Evolutionary conservation across 1,140 invertebrate species (phyloP).

Genomic region (Cepaea nemoralis): DNA sequence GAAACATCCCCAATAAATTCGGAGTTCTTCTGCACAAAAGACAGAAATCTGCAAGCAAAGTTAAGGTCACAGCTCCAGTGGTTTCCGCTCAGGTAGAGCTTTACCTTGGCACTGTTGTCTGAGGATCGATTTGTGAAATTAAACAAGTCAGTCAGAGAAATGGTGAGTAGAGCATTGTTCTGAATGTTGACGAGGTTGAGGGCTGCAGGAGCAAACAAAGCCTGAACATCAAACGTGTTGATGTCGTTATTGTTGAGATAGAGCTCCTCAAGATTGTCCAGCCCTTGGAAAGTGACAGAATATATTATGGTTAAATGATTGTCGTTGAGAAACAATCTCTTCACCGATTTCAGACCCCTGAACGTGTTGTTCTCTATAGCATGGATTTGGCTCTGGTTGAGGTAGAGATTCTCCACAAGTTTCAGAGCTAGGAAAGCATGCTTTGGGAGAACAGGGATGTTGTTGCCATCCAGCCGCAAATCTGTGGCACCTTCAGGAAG

Average conservation of each 20-base stretch:
- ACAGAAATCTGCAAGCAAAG: conserved; percentile 43
- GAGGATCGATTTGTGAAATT: background rate
- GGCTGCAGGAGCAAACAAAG: conserved; percentile 40
- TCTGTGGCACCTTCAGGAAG: conserved; percentile 51
- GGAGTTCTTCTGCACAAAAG: conserved; percentile 40
- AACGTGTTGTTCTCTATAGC: conserved; percentile 53
- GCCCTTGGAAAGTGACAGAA: conserved; percentile 42
- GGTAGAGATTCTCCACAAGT: conserved; percentile 44
- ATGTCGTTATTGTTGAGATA: conserved; percentile 55
- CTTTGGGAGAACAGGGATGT: conserved; percentile 40
- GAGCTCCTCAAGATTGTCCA: conserved; percentile 48
- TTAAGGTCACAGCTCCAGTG: conserved; percentile 54
- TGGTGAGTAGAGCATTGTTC: conserved; percentile 45
- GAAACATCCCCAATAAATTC: conserved; percentile 39
- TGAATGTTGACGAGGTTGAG: conserved; percentile 45
- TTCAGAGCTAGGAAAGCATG: conserved; percentile 46
- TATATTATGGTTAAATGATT: conserved; percentile 48
- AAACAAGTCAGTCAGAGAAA: conserved; percentile 37
- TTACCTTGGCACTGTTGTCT: background rate
- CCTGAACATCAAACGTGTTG: conserved; percentile 43
- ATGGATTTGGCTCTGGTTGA: conserved; percentile 55
- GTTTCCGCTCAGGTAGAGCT: conserved; percentile 49
- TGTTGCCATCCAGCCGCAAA: conserved; percentile 55
- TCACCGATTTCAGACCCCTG: conserved; percentile 44
- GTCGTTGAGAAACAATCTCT: conserved; percentile 50